Evolutionary conservation across 2,113 vertebrate species (phyloP), one percentile per base, ranked within the genome.

Genomic region (Nestor notabilis): DNA sequence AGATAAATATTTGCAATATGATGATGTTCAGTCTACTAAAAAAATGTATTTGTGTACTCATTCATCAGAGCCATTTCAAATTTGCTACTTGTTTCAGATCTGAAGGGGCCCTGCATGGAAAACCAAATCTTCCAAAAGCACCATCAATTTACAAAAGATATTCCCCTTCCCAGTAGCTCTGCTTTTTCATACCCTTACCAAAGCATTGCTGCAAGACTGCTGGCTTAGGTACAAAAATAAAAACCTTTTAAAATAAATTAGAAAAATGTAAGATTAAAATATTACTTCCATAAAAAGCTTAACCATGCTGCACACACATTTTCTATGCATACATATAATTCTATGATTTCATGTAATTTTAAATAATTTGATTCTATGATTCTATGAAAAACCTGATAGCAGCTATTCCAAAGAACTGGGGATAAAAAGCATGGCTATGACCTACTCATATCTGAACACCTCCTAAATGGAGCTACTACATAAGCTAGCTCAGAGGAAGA

Each of bases 291-390:
- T 5, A 72, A 20, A 29, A 76, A 58, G 1, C 9, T 60, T 55
- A 37, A 46, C 28, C 4, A 24, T 0, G 0, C 13, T 65, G 13
- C 25, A 55, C 4, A 44, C 2, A 23, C 3, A 15, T 35, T 58
- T 58, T 35, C 56, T 35, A 58, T 35, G 56, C 56, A 35, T 35
- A 15, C 56, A 24, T 13, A 35, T 58, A 58, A n/a, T 58, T 35
- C 21, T 58, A 24, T 35, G 31, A 56, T 13, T 56, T 56, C 19
- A 56, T 12, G n/a, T n/a, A 56, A 56, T n/a, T 56, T 56, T n/a
- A 56, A 56, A 58, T 35, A 58, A 58, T 58, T 58, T 35, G 56
- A 58, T 58, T 35, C 56, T 58, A 35, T 58, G n/a, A 58, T 58
- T 58, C 55, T n/a, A 58, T 23, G 33, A n/a, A 58, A 70, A 69